Evolutionary conservation across 2,113 vertebrate species (phyloP).

Genomic region (Lagopus muta): DNA sequence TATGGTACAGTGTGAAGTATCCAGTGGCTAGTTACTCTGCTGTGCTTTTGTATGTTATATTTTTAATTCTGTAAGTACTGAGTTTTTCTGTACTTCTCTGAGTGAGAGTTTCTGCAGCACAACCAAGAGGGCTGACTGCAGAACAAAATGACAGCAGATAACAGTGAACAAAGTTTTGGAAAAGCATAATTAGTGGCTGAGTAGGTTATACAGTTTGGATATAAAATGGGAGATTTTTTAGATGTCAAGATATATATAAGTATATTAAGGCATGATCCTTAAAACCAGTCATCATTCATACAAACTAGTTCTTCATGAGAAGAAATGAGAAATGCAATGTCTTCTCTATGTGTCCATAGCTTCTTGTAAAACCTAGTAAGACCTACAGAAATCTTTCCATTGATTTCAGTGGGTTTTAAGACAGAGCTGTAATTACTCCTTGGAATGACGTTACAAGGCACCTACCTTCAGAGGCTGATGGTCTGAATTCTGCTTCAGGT

Average conservation of each 20-base stretch:
- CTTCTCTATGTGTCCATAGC: rapidly evolving
- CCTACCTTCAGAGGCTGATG: not conserved
- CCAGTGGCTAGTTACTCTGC: not conserved
- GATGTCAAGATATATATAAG: not conserved
- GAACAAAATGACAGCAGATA: not conserved
- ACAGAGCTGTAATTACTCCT: not conserved
- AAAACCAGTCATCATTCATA: not conserved
- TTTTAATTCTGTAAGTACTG: not conserved
- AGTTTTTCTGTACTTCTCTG: not conserved
- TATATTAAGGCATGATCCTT: not conserved
- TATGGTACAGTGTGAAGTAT: not conserved
- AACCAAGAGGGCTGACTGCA: not conserved
- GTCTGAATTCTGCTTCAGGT: constrained; percentile 4
- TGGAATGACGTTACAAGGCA: not conserved
- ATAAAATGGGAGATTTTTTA: not conserved
- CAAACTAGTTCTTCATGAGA: not conserved
- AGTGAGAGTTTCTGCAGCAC: not conserved
- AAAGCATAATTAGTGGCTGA: not conserved
- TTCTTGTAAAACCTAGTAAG: not conserved
- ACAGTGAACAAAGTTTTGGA: not conserved
- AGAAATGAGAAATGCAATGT: not conserved
- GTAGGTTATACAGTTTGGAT: not conserved
- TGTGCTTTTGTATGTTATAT: not conserved
- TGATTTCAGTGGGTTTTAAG: not conserved
- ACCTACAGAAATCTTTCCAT: not conserved